Evolutionary conservation across 2,888 invertebrate species (phyloP), one percentile per base, ranked within the genome.

Genomic region (Gymnocheta viridis): DNA sequence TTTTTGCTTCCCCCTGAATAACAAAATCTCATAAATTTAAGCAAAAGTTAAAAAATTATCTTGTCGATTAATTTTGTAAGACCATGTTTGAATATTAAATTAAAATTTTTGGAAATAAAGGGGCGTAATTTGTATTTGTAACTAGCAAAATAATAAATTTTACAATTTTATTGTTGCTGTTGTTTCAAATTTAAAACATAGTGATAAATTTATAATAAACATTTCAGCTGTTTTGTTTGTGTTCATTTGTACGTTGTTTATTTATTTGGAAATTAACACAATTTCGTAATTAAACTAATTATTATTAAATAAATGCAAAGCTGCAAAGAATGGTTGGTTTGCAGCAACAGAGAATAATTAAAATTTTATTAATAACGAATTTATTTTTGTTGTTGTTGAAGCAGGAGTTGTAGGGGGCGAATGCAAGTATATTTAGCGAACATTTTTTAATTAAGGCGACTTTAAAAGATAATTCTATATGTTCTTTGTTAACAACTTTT

Each of bases 21-120:
- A 12, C 2, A 10, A 38, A 56, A 54, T 6, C 29, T 22, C 5
- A 73, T 64, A 72, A 66, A 73, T 74, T 72, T 38, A 22, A 10
- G 0, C 12, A 60, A 22, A 60, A 69, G 10, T 24, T 19, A 4
- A 29, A 41, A 29, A 19, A 14, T 51, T 38, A 76, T 67, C 44
- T 64, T 69, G 51, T 69, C 58, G 54, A 64, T 69, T 64, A 76
- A 54, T 32, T 70, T 60, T 66, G 38, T 27, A 76, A 64, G 76
- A 64, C 62, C 51, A 27, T 54, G 60, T 82, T 82, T 67, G 62
- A 76, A 69, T 74, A 69, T 64, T 76, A 69, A 82, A 69, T n/a
- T n/a, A n/a, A n/a, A n/a, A n/a, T 70, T 41, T 69, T 62, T 19
- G 9, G 24, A 72, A 60, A 64, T 24, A 32, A 74, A 44, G 62